Evolutionary conservation across 2,888 invertebrate species (phyloP).

Genomic region (Clanis bilineata): DNA sequence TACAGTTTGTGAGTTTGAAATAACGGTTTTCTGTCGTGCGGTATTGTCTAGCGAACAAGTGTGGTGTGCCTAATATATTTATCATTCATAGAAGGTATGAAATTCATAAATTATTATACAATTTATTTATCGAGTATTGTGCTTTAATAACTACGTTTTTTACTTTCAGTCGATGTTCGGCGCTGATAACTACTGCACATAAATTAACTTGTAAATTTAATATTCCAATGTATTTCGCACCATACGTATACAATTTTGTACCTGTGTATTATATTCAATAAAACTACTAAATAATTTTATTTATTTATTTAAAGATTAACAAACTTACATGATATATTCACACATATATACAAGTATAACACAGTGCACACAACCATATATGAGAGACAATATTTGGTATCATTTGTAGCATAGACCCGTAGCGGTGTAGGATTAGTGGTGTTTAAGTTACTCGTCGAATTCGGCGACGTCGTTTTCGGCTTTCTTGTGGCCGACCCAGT

Average conservation of each 20-base stretch:
- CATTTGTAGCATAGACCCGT: constrained; percentile 45
- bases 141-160: constrained; percentile 36
- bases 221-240: constrained; percentile 18
- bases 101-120: neutral
- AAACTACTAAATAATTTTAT: constrained; percentile 39
- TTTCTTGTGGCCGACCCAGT: constrained; percentile 83
- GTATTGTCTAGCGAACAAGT: neutral
- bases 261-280: constrained; percentile 35
- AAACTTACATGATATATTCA: constrained; percentile 44
- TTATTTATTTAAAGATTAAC: constrained; percentile 51
- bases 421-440: constrained; percentile 32
- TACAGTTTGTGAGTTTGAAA: constrained; percentile 11
- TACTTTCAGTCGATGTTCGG: constrained; percentile 76
- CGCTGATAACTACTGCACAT: constrained; percentile 68
- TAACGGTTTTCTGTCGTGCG: constrained; percentile 9
- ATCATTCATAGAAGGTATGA: neutral
- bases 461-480: constrained; percentile 73
- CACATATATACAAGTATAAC: constrained; percentile 44
- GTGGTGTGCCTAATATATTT: constrained; percentile 5
- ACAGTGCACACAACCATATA: constrained; percentile 58
- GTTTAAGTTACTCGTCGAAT: constrained; percentile 61
- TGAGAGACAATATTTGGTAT: constrained; percentile 49
- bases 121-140: neutral
- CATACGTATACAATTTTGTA: constrained; percentile 22
- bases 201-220: constrained; percentile 29